Conservation (phyloP, 1,140 invertebrate species). For the Idris sp. region DNA sequence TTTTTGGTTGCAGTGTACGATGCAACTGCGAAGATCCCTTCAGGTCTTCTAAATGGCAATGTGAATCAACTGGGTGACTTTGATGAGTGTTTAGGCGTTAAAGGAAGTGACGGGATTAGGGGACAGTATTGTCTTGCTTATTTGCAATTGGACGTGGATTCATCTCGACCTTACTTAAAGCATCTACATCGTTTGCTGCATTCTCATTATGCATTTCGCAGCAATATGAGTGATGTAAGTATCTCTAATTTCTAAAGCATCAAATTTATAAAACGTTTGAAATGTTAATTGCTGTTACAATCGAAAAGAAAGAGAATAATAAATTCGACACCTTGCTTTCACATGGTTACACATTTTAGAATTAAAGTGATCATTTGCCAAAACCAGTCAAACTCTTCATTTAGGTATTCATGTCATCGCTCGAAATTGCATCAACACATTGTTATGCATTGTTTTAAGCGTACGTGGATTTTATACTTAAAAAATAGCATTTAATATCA, state of each 20-base stretch:
- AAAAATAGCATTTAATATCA: too few species aligned
- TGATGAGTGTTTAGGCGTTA: constrained; percentile 80
- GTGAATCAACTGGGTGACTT: constrained; percentile 83
- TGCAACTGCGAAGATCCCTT: constrained; percentile 80
- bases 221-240: constrained; percentile 83
- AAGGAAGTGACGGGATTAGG: constrained; percentile 73
- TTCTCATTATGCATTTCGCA: constrained; percentile 82
- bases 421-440: constrained; percentile 37
- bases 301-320: constrained; percentile 4
- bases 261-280: constrained; percentile 36
- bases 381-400: constrained; percentile 3
- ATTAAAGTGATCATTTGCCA: neutral
- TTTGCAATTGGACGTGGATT: constrained; percentile 78
- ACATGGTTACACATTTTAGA: neutral
- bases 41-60: constrained; percentile 82
- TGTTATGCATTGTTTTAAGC: constrained; percentile 33
- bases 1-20: constrained; percentile 79
- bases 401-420: constrained; percentile 23
- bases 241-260: constrained; percentile 51
- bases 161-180: constrained; percentile 77
- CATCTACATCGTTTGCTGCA: constrained; percentile 80
- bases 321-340: constrained; percentile 16
- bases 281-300: constrained; percentile 6
- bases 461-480: constrained; percentile 3
- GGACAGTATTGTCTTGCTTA: constrained; percentile 83